Conservation (phyloP, 2,797 vertebrate genomes). For the Muscicapa comitata region DNA sequence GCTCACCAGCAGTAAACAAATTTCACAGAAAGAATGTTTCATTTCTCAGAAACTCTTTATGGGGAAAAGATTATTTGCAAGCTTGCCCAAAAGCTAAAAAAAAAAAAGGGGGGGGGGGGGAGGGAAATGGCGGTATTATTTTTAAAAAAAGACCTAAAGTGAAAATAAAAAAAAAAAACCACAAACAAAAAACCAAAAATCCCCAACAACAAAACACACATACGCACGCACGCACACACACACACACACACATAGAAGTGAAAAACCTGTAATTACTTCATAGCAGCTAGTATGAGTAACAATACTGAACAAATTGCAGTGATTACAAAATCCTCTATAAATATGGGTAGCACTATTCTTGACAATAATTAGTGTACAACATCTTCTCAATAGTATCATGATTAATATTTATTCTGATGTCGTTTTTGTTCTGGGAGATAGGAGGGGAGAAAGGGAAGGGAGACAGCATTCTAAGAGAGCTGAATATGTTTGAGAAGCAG, state of each 20-base stretch:
- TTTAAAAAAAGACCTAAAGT: not conserved
- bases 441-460: not conserved
- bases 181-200: no score
- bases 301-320: slow-evolving; percentile 62
- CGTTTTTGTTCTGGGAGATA: slow-evolving; percentile 20
- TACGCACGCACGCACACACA: not conserved
- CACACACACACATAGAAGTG: not conserved
- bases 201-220: no score
- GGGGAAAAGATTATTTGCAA: not conserved
- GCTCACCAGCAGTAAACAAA: not conserved
- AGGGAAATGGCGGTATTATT: no score
- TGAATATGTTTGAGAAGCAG: slow-evolving; percentile 6
- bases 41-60: not conserved
- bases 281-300: slow-evolving; percentile 48
- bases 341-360: slow-evolving; percentile 45
- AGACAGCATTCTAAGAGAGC: not conserved
- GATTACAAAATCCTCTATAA: slow-evolving; percentile 63
- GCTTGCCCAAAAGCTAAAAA: not conserved
- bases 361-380: slow-evolving; percentile 48
- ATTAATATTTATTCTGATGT: slow-evolving; percentile 59
- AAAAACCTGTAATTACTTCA: slow-evolving; percentile 56
- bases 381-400: slow-evolving; percentile 17
- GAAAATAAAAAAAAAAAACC: no score
- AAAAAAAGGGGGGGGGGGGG: no score
- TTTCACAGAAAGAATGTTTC: not conserved